Percentiles rank a stretch among this genome's conserved stretches.
Evolutionary conservation across 2,797 vertebrate species (phyloP).

Genomic region (Megaceryle alcyon): DNA sequence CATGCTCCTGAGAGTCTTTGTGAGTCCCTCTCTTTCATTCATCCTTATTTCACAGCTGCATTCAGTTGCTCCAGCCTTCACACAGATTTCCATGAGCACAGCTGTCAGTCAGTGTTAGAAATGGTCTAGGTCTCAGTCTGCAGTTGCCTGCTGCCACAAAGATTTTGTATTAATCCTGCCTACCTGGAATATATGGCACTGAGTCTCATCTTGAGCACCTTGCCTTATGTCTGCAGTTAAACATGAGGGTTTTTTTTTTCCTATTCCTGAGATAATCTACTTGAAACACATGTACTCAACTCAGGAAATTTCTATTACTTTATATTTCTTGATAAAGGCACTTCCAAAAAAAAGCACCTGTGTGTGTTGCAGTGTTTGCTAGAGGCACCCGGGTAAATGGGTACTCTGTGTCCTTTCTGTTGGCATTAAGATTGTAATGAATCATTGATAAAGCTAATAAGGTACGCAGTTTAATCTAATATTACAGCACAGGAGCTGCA

Average conservation of each 20-base stretch:
- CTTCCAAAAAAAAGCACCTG: not conserved
- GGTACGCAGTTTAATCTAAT: conserved; percentile 63
- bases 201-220: not conserved
- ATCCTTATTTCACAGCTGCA: not conserved
- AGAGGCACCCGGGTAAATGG: conserved; percentile 20
- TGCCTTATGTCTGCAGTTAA: not conserved
- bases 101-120: not conserved
- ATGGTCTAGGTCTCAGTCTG: not conserved
- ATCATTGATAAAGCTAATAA: conserved; percentile 70
- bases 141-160: not conserved
- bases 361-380: conserved; percentile 26
- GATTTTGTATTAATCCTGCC: not conserved
- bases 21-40: not conserved
- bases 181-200: not conserved
- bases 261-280: not conserved
- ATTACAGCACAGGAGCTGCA: conserved; percentile 46
- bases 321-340: not conserved
- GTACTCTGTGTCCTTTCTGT: conserved; percentile 47
- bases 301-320: conserved; percentile 8
- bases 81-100: not conserved
- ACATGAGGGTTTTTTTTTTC: fast-evolving
- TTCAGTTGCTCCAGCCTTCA: not conserved
- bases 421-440: conserved; percentile 45
- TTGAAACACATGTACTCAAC: not conserved
- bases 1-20: not conserved